Percentiles rank a stretch among this genome's conserved stretches.
These are phyloP conservation scores for Lepus americanus DNA, from an alignment of 2,113 vertebrate species.

Conservation along the genomic window DNA sequence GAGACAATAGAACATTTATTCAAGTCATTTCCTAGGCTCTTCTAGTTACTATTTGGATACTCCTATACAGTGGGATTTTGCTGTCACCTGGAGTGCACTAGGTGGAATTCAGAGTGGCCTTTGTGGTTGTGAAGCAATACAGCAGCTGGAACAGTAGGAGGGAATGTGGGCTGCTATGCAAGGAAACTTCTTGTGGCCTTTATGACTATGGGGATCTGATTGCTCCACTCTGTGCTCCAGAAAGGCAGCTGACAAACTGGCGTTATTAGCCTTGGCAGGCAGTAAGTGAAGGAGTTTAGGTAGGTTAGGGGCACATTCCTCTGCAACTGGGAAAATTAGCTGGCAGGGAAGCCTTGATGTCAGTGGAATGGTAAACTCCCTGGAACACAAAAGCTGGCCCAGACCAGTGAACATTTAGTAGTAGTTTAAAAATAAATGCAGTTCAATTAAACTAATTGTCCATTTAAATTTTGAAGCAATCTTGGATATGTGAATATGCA, in stretches of 20 bases:
- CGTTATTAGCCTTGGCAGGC: neutral
- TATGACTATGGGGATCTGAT: neutral
- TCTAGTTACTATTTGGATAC: slow-evolving; percentile 31
- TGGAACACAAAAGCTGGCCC: neutral
- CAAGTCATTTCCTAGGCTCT: slow-evolving; percentile 63
- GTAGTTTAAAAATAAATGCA: slow-evolving; percentile 49
- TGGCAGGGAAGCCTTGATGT: neutral
- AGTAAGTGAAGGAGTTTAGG: neutral
- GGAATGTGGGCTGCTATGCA: neutral
- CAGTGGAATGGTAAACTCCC: neutral
- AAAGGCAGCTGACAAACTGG: slow-evolving; percentile 22
- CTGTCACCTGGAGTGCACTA: neutral
- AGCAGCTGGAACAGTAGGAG: neutral
- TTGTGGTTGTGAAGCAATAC: slow-evolving; percentile 24
- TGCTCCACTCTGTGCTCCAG: slow-evolving; percentile 15
- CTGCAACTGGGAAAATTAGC: neutral
- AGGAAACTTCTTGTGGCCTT: neutral
- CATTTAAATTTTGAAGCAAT: slow-evolving; percentile 11
- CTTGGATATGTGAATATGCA: neutral
- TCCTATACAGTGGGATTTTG: slow-evolving; percentile 60
- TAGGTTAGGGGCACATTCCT: slow-evolving; percentile 25
- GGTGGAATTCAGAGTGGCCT: slow-evolving; percentile 42
- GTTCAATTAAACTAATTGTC: slow-evolving; percentile 37
- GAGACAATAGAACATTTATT: slow-evolving; percentile 33
- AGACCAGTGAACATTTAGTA: slow-evolving; percentile 11